Evolutionary conservation across 2,797 vertebrate genomes (phyloP).

Genomic region (Argentina silus): DNA sequence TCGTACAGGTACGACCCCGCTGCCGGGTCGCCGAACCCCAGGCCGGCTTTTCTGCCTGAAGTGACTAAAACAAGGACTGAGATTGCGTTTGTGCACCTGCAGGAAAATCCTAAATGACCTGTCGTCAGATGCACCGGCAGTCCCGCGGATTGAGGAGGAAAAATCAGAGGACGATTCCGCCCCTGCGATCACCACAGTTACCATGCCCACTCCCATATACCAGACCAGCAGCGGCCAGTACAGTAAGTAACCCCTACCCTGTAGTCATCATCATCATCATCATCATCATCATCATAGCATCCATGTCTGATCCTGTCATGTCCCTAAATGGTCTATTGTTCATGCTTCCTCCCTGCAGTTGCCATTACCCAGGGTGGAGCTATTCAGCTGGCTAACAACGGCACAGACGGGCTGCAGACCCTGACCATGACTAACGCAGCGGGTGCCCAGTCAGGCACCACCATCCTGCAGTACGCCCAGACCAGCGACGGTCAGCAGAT

Average conservation of each 20-base stretch:
- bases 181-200: conserved; percentile 95
- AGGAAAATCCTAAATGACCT: conserved; percentile 99
- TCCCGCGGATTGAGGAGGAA: conserved; percentile 97
- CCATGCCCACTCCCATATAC: conserved; percentile 99
- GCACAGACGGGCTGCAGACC: conserved; percentile 96
- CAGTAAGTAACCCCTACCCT: conserved; percentile 80
- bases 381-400: conserved; percentile 97
- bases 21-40: background rate
- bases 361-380: conserved; percentile 98
- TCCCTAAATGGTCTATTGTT: background rate
- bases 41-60: background rate
- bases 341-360: conserved; percentile 73
- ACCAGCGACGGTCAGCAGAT: conserved; percentile 99
- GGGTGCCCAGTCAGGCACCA: conserved; percentile 88
- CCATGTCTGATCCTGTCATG: background rate
- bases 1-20: conserved; percentile 88
- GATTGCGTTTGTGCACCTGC: conserved; percentile 22
- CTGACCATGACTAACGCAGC: conserved; percentile 95
- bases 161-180: conserved; percentile 95
- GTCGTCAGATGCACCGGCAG: conserved; percentile 94
- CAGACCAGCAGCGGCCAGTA: conserved; percentile 99
- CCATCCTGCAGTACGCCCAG: conserved; percentile 98
- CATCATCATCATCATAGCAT: background rate
- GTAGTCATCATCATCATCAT: background rate
- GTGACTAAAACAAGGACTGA: background rate